These are phyloP conservation scores for Alcedo atthis DNA, from an alignment of 2,797 vertebrate genomes.

Conservation along the genomic window DNA sequence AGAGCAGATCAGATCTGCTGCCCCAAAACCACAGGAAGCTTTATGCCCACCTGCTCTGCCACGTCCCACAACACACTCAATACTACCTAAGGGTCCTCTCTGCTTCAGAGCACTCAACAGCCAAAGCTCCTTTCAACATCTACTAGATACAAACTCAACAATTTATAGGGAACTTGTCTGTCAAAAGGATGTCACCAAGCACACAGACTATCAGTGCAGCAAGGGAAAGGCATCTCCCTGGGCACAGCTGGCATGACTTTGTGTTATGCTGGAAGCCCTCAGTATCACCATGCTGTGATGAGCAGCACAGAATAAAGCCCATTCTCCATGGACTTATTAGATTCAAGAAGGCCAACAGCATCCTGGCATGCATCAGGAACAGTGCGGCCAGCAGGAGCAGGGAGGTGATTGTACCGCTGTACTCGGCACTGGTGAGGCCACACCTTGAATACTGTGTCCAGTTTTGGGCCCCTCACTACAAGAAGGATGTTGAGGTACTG, in stretches of 20 bases:
- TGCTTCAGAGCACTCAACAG: neutral
- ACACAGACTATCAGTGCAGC: neutral
- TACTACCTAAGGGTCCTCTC: neutral
- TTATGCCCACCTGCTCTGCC: neutral
- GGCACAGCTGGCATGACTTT: rapidly evolving
- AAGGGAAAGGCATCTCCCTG: neutral
- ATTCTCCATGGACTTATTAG: neutral
- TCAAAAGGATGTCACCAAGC: neutral
- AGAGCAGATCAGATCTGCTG: neutral
- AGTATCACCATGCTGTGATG: neutral
- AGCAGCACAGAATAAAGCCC: neutral
- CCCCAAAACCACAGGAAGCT: neutral
- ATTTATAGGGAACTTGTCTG: neutral
- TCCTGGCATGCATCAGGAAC: too few species aligned
- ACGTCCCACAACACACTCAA: rapidly evolving
- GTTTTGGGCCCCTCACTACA: too few species aligned
- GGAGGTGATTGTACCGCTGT: too few species aligned
- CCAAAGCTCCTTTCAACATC: neutral
- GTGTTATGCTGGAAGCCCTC: neutral
- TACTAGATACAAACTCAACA: neutral
- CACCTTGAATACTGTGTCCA: too few species aligned
- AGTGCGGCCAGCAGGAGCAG: too few species aligned
- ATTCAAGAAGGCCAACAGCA: too few species aligned
- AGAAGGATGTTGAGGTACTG: too few species aligned
- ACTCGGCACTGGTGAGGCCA: too few species aligned